These are phyloP conservation scores for Pocillopora damicornis DNA, from an alignment of 64 coral and sea anemone genomes.

Conservation along the genomic window DNA sequence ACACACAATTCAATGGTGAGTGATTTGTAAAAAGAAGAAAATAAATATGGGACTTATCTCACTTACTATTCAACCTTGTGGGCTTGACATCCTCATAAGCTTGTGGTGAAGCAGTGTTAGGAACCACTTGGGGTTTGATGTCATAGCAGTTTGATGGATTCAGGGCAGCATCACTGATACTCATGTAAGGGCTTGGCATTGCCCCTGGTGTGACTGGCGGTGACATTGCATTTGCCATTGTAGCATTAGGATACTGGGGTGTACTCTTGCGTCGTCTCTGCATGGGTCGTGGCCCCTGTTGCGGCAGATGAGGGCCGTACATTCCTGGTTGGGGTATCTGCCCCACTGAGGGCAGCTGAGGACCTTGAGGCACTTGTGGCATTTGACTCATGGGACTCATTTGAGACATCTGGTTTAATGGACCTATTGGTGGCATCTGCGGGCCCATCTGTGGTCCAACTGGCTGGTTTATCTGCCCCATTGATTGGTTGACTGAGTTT, in stretches of 20 bases:
- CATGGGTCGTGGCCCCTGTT: conserved; percentile 29
- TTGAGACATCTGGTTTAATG: conserved; percentile 35
- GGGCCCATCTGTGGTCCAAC: conserved; percentile 42
- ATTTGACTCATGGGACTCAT: conserved; percentile 59
- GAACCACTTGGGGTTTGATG: conserved; percentile 46
- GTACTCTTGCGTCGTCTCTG: conserved; percentile 54
- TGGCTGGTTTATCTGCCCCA: conserved; percentile 46
- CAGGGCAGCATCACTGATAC: conserved; percentile 61
- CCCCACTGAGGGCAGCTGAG: conserved; percentile 35
- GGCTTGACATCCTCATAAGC: conserved; percentile 84
- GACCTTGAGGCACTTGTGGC: conserved; percentile 61
- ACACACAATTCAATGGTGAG: too few species aligned
- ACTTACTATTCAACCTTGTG: conserved; percentile 47
- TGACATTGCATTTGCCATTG: conserved; percentile 26
- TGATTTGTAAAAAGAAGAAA: too few species aligned
- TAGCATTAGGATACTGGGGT: conserved; percentile 38
- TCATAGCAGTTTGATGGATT: conserved; percentile 50
- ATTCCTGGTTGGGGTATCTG: conserved; percentile 52
- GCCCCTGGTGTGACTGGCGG: conserved; percentile 61
- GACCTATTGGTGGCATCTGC: conserved; percentile 46
- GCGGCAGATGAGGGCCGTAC: conserved; percentile 32
- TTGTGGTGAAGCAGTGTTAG: conserved; percentile 55
- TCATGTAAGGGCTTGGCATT: conserved; percentile 74
- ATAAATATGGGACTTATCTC: too few species aligned
- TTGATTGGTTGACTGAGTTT: conserved; percentile 54